These are phyloP conservation scores for Xanthorhoe designata DNA, from an alignment of 2,888 invertebrate genomes.

Conservation along the genomic window DNA sequence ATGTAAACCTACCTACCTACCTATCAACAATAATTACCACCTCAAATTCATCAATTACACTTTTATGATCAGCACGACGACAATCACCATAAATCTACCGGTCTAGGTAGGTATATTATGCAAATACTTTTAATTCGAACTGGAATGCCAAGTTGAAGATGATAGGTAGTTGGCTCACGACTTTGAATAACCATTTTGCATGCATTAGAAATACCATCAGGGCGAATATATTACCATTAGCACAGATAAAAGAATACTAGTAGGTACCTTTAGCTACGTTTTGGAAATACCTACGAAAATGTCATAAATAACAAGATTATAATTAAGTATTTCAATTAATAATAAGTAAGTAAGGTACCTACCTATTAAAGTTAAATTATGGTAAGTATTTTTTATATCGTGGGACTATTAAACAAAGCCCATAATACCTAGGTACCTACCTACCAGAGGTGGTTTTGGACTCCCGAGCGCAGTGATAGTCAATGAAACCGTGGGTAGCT, in stretches of 20 bases:
- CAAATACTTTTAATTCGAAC: constrained; percentile 21
- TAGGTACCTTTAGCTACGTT: neutral
- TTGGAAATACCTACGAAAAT: constrained; percentile 3
- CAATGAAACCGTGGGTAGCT: too few species aligned
- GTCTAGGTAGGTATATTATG: too few species aligned
- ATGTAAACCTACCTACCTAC: neutral
- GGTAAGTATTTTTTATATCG: too few species aligned
- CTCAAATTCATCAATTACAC: neutral
- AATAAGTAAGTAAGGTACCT: too few species aligned
- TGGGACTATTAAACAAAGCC: too few species aligned
- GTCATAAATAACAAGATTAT: neutral
- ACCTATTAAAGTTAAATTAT: too few species aligned
- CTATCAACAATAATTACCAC: neutral
- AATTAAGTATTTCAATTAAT: too few species aligned
- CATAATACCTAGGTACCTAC: too few species aligned
- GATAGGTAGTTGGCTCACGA: neutral
- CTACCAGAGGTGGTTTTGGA: too few species aligned
- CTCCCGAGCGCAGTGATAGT: too few species aligned
- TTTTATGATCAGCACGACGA: neutral
- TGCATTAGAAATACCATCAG: neutral
- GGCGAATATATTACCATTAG: too few species aligned
- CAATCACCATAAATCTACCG: neutral
- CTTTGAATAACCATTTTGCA: constrained; percentile 2
- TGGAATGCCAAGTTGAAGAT: constrained; percentile 24
- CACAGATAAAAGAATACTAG: too few species aligned